A percentile compares a stretch with the other conserved stretches of the same genome.
Conservation (phyloP, 1,140 invertebrate genomes). For the Nymphalis io region DNA sequence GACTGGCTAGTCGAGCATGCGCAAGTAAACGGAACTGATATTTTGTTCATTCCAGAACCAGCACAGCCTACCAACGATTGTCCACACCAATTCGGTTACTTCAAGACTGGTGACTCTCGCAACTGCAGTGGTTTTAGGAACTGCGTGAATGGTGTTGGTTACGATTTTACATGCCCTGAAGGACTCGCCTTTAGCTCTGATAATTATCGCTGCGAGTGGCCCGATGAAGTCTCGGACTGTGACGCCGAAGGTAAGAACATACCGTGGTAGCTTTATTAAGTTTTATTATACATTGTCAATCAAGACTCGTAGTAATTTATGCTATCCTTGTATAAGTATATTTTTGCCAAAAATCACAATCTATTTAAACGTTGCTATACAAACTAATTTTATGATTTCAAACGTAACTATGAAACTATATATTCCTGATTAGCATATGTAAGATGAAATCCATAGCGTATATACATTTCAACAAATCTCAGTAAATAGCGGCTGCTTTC, state of each 20-base stretch:
- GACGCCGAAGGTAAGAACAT: slow-evolving; percentile 85
- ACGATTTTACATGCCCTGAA: slow-evolving; percentile 87
- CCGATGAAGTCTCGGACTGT: slow-evolving; percentile 88
- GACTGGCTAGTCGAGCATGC: not conserved
- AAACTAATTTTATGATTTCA: too few relatives aligned
- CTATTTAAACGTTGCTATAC: too few relatives aligned
- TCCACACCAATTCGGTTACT: slow-evolving; percentile 93
- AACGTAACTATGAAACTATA: too few relatives aligned
- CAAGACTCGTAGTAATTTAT: too few relatives aligned
- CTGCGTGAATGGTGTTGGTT: slow-evolving; percentile 88
- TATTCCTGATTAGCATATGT: too few relatives aligned
- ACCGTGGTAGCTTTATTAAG: not conserved
- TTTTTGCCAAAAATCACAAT: too few relatives aligned
- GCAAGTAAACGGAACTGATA: not conserved
- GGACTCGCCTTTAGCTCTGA: slow-evolving; percentile 91
- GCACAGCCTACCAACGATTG: slow-evolving; percentile 87
- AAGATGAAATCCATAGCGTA: too few relatives aligned
- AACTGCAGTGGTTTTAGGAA: slow-evolving; percentile 93
- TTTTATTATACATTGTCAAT: too few relatives aligned
- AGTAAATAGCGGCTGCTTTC: too few relatives aligned
- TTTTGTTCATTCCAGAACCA: slow-evolving; percentile 56
- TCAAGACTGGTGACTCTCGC: slow-evolving; percentile 83
- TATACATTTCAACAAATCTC: too few relatives aligned
- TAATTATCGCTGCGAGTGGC: slow-evolving; percentile 92
- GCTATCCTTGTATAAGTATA: too few relatives aligned